These are phyloP conservation scores for Melanocharis versteri DNA, from an alignment of 2,113 vertebrate species.

Conservation along the genomic window DNA sequence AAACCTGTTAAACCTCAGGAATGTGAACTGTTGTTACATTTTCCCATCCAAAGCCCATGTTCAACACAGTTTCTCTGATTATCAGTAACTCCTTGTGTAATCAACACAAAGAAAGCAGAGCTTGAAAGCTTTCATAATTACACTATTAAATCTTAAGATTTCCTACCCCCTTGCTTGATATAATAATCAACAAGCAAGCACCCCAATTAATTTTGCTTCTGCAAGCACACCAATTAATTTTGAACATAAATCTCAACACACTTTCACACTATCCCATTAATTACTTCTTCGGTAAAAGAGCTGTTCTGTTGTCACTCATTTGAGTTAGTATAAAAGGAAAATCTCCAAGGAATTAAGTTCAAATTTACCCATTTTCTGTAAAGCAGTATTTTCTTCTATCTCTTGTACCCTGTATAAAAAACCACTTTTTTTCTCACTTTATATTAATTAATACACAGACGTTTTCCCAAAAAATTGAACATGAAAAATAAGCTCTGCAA, in stretches of 20 bases:
- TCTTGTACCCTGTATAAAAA: neutral
- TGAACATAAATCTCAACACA: slow-evolving; percentile 31
- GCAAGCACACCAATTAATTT: slow-evolving; percentile 43
- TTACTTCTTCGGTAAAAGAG: neutral
- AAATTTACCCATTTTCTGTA: neutral
- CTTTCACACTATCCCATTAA: neutral
- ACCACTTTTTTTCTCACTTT: neutral
- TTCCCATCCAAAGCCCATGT: neutral
- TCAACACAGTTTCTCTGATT: neutral
- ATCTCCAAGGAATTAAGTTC: neutral
- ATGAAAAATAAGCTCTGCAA: neutral
- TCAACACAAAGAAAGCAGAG: neutral
- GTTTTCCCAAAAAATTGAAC: neutral
- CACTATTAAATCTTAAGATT: slow-evolving; percentile 39
- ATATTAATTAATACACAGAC: neutral
- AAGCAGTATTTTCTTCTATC: neutral
- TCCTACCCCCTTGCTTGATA: neutral
- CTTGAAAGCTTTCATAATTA: slow-evolving; percentile 28
- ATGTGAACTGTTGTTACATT: neutral
- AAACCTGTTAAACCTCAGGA: neutral
- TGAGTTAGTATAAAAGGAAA: neutral
- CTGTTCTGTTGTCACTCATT: neutral
- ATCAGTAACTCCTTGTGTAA: neutral
- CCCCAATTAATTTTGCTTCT: slow-evolving; percentile 41
- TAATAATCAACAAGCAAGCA: slow-evolving; percentile 47